Conservation (phyloP, 2,113 vertebrate genomes). For the Anas platyrhynchos region DNA sequence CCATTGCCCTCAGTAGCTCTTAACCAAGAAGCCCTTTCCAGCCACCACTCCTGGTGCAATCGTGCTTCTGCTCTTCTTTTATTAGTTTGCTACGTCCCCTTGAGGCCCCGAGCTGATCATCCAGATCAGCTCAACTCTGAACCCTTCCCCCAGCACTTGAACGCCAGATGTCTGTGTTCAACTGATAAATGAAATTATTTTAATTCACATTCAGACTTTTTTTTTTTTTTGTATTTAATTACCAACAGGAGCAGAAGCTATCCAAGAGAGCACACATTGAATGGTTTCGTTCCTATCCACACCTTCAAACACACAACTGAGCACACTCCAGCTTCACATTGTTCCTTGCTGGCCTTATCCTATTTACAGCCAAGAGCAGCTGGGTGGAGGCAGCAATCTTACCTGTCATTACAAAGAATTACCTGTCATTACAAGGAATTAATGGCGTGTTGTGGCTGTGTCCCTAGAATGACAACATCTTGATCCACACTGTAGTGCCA, state of each 20-base stretch:
- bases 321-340: not conserved
- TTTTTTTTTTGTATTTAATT: not conserved
- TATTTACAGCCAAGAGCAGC: not conserved
- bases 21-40: not conserved
- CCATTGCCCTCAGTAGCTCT: not conserved
- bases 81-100: conserved; percentile 11
- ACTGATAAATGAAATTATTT: not conserved
- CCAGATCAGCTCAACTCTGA: not conserved
- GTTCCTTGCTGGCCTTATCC: not conserved
- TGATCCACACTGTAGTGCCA: not conserved
- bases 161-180: not conserved
- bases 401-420: not conserved
- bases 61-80: not conserved
- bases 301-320: not conserved
- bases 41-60: not conserved
- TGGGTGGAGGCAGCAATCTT: not conserved
- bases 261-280: not conserved
- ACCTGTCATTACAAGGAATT: not conserved
- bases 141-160: not conserved
- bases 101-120: not conserved
- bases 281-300: not conserved
- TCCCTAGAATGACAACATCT: not conserved
- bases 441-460: not conserved
- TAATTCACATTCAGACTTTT: not conserved
- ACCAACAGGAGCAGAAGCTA: not conserved